Percentiles rank a stretch among this genome's conserved stretches.
Evolutionary conservation across 2,888 invertebrate species (phyloP).

Genomic region (Liposcelis brunnea): DNA sequence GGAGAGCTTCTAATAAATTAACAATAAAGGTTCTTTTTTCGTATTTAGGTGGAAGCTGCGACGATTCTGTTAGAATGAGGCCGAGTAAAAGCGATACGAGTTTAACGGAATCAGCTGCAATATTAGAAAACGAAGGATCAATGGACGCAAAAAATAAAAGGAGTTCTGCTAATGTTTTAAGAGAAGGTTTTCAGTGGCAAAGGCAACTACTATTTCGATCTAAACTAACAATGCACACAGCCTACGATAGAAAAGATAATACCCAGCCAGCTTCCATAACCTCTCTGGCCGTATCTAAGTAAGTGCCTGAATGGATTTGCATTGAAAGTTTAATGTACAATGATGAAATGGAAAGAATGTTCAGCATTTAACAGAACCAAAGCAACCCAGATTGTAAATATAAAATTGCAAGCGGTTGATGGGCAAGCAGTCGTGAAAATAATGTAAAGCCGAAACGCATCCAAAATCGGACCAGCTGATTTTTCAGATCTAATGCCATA

Average conservation of each 20-base stretch:
- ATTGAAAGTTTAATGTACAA: neutral
- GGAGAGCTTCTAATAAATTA: too few relatives aligned
- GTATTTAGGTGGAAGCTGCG: conserved; percentile 23
- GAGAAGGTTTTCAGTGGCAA: conserved; percentile 61
- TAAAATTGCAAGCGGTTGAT: too few relatives aligned
- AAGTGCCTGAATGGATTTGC: conserved; percentile 19
- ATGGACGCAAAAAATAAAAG: conserved; percentile 17
- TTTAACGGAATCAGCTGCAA: conserved; percentile 76
- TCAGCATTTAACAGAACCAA: too few relatives aligned
- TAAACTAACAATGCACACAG: conserved; percentile 94
- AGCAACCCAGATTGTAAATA: too few relatives aligned
- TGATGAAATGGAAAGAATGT: too few relatives aligned
- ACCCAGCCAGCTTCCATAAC: conserved; percentile 93
- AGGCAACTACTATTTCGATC: conserved; percentile 82
- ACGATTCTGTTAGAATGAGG: conserved; percentile 34
- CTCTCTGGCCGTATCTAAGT: conserved; percentile 79
- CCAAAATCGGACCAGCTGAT: too few relatives aligned
- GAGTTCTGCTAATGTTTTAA: neutral
- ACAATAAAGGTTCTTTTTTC: too few relatives aligned
- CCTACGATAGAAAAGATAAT: conserved; percentile 92
- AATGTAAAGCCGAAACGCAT: too few relatives aligned
- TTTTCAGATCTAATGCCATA: too few relatives aligned
- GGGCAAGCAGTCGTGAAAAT: too few relatives aligned
- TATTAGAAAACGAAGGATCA: conserved; percentile 32
- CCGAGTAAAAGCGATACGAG: conserved; percentile 84